A percentile compares a stretch with the other conserved stretches of the same genome.
Evolutionary conservation across 2,888 invertebrate genomes (phyloP).

Genomic region (Anoplius nigerrimus): DNA sequence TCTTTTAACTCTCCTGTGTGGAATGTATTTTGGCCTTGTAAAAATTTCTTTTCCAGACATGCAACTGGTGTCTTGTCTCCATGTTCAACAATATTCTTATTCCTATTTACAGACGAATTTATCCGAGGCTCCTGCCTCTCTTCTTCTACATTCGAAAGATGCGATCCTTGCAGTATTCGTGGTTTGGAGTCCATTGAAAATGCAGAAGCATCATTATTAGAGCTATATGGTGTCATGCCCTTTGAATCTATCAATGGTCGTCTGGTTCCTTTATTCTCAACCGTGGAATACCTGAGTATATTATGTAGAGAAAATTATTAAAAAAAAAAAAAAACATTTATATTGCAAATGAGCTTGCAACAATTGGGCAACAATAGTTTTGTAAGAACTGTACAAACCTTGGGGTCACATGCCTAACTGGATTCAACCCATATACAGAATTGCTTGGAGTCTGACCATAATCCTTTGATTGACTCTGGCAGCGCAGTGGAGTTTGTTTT

Average conservation of each 20-base stretch:
- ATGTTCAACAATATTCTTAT: constrained; percentile 3
- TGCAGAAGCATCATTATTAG: constrained; percentile 9
- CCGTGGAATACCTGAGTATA: neutral
- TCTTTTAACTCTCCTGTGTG: constrained; percentile 50
- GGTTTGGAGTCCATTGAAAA: constrained; percentile 19
- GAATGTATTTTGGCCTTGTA: too few relatives aligned
- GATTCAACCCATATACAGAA: constrained; percentile 42
- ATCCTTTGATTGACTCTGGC: constrained; percentile 31
- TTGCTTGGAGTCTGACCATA: constrained; percentile 48
- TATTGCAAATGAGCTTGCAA: too few relatives aligned
- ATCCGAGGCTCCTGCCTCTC: constrained; percentile 15
- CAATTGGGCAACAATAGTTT: neutral
- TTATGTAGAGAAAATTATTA: constrained; percentile 10
- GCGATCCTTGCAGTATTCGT: constrained; percentile 33
- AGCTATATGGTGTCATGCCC: constrained; percentile 9
- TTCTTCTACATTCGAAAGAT: constrained; percentile 45
- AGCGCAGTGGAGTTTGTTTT: constrained; percentile 60
- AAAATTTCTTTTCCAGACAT: too few relatives aligned
- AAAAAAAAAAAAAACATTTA: too few relatives aligned
- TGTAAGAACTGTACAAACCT: constrained; percentile 42
- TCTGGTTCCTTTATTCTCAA: constrained; percentile 35
- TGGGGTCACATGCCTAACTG: constrained; percentile 46
- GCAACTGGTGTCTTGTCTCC: neutral
- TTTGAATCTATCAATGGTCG: constrained; percentile 64
- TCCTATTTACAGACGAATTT: constrained; percentile 15